Conservation (phyloP, 1,140 invertebrate genomes). For the Pectinophora gossypiella region DNA sequence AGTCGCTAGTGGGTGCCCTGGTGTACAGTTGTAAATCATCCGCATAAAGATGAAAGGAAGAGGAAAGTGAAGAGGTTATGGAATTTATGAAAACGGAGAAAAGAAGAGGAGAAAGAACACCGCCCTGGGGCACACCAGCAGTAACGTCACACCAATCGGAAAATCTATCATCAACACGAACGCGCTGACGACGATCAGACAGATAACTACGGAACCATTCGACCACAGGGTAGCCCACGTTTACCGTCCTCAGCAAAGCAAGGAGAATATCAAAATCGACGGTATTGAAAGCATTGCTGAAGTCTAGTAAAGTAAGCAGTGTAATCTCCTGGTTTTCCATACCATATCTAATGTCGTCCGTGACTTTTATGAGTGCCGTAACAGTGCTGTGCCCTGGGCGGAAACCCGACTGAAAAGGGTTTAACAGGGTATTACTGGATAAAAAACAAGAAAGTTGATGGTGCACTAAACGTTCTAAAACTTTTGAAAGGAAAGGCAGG, state of each 20-base stretch:
- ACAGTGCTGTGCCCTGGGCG: slow-evolving; percentile 2
- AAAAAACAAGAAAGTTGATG: neutral
- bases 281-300: neutral
- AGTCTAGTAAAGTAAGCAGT: neutral
- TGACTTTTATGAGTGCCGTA: neutral
- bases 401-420: neutral
- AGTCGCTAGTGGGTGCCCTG: too few relatives aligned
- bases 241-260: neutral
- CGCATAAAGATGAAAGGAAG: neutral
- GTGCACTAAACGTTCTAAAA: neutral
- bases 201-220: slow-evolving; percentile 4
- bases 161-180: neutral
- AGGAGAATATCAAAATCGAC: slow-evolving; percentile 1
- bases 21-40: neutral
- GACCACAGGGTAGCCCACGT: neutral
- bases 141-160: slow-evolving; percentile 5
- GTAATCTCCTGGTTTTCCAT: neutral
- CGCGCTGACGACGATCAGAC: neutral
- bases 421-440: neutral
- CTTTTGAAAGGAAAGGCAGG: neutral
- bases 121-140: slow-evolving; percentile 6
- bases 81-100: slow-evolving; percentile 3
- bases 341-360: neutral
- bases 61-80: neutral
- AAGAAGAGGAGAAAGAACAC: slow-evolving; percentile 4